These are phyloP conservation scores for Atlantisia rogersi DNA, from an alignment of 2,113 vertebrate species.

Conservation along the genomic window DNA sequence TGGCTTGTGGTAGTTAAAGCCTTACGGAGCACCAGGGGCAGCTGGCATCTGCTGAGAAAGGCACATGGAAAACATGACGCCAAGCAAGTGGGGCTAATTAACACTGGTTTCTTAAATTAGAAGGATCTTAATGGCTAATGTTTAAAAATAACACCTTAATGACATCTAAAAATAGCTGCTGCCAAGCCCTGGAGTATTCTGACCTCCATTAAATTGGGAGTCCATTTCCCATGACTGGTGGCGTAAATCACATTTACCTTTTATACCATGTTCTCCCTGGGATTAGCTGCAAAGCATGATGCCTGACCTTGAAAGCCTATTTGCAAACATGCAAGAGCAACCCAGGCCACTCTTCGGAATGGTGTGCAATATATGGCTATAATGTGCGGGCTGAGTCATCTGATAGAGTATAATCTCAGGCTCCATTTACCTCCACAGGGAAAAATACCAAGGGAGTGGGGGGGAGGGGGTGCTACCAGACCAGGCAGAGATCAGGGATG, in stretches of 20 bases:
- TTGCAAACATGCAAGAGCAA: not conserved
- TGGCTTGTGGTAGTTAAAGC: not conserved
- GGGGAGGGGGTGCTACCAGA: not conserved
- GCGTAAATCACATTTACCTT: constrained; percentile 44
- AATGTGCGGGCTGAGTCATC: not conserved
- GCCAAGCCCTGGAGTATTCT: constrained; percentile 20
- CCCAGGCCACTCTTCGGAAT: not conserved
- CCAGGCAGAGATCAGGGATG: not conserved
- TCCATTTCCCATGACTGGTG: not conserved
- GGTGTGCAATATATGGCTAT: not conserved
- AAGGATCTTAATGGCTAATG: constrained; percentile 45
- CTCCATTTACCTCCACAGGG: not conserved
- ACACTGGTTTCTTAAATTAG: constrained; percentile 73
- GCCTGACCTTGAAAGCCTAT: constrained; percentile 47
- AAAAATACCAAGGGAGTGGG: not conserved
- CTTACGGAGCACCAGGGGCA: constrained; percentile 18
- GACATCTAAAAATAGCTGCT: constrained; percentile 75
- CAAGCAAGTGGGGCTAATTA: constrained; percentile 49
- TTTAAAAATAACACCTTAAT: constrained; percentile 77
- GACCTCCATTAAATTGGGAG: constrained; percentile 22
- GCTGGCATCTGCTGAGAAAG: not conserved
- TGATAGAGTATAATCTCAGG: not conserved
- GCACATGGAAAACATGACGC: constrained; percentile 15
- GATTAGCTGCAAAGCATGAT: constrained; percentile 39
- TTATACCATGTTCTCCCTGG: constrained; percentile 11